Percentiles rank a stretch among this genome's conserved stretches.
These are phyloP conservation scores for Strigamia maritima DNA, from an alignment of 2,888 invertebrate species.

Conservation along the genomic window DNA sequence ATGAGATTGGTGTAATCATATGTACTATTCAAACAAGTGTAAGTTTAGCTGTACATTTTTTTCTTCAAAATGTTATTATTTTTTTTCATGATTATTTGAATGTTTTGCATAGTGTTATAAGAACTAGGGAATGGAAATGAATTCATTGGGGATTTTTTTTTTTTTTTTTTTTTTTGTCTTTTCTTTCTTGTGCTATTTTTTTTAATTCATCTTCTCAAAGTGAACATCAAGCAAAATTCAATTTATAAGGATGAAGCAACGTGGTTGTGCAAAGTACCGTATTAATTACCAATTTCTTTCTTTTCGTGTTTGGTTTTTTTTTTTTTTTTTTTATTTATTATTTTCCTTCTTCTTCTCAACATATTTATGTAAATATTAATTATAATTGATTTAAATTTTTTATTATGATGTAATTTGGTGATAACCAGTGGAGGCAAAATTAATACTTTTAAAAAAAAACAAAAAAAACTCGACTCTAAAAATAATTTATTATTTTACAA, in stretches of 20 bases:
- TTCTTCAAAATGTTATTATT: neutral
- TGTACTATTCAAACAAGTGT: slow-evolving; percentile 27
- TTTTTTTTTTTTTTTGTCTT: neutral
- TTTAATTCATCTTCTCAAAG: neutral
- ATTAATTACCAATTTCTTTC: neutral
- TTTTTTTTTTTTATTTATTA: neutral
- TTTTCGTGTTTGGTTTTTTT: neutral
- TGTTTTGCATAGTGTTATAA: slow-evolving; percentile 31
- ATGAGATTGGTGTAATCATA: slow-evolving; percentile 22
- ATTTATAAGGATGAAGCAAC: neutral
- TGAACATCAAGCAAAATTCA: slow-evolving; percentile 1
- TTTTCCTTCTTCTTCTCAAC: neutral
- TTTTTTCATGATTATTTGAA: slow-evolving; percentile 26
- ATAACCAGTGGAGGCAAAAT: slow-evolving; percentile 27
- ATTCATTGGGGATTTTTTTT: neutral
- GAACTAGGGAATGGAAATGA: slow-evolving; percentile 34
- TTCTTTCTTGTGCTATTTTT: slow-evolving; percentile 6
- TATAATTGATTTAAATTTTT: neutral
- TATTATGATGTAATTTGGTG: slow-evolving; percentile 29
- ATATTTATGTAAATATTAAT: slow-evolving; percentile 26
- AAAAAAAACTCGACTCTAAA: slow-evolving; percentile 1
- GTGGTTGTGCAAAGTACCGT: slow-evolving; percentile 13
- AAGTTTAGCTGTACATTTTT: slow-evolving; percentile 35
- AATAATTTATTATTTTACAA: neutral
- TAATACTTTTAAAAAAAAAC: slow-evolving; percentile 22